These are phyloP conservation scores for Bombus sibiricus DNA, from an alignment of 1,140 invertebrate genomes.

Conservation along the genomic window DNA sequence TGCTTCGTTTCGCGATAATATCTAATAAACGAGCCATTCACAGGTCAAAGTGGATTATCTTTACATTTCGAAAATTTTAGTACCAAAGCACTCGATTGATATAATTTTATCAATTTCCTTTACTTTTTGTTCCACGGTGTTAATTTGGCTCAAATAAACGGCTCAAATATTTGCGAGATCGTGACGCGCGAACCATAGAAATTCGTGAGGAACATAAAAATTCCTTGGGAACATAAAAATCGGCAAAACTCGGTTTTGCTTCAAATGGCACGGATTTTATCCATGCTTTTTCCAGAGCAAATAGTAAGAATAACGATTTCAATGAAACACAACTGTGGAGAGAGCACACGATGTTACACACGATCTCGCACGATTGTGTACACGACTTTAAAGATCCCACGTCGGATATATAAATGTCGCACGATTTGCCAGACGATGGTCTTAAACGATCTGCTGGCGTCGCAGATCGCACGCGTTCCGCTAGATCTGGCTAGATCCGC, in stretches of 20 bases:
- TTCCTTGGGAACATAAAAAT: not conserved
- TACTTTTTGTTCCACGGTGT: no score
- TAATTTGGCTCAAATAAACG: no score
- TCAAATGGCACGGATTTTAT: not conserved
- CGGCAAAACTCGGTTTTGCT: no score
- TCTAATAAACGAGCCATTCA: not conserved
- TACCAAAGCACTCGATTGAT: not conserved
- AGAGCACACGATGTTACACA: not conserved
- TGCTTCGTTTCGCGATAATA: not conserved
- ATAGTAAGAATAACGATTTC: not conserved
- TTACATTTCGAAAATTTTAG: not conserved
- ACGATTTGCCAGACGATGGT: conserved; percentile 52
- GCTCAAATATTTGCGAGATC: not conserved
- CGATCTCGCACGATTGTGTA: conserved; percentile 61
- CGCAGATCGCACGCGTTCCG: conserved; percentile 33
- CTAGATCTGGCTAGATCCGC: not conserved
- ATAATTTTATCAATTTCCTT: no score
- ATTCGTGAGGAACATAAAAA: not conserved
- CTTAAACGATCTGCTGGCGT: conserved; percentile 57
- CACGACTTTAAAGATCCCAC: conserved; percentile 57
- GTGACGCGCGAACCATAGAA: not conserved
- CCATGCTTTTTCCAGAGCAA: not conserved
- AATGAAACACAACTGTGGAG: not conserved
- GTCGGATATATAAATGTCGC: conserved; percentile 69
- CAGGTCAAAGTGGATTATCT: not conserved